Evolutionary conservation across 1,140 invertebrate genomes (phyloP).

Genomic region (Hyles vespertilio): DNA sequence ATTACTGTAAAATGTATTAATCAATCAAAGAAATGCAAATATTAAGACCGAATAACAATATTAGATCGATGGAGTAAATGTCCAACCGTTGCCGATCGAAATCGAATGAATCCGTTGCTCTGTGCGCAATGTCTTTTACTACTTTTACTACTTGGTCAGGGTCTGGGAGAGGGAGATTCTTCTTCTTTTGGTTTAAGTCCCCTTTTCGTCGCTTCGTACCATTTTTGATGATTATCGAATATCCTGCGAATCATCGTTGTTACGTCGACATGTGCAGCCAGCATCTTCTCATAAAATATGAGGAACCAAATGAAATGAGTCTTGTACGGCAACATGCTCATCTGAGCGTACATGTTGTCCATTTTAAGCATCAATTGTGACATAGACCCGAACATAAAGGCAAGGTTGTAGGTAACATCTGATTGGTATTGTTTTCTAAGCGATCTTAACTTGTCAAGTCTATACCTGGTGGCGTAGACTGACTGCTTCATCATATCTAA

Average conservation of each 20-base stretch:
- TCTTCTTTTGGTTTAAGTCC: neutral
- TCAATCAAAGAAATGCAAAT: too few relatives aligned
- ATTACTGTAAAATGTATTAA: too few relatives aligned
- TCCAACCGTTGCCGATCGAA: too few relatives aligned
- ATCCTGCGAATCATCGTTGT: constrained; percentile 22
- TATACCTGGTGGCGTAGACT: constrained; percentile 31
- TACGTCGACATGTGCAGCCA: constrained; percentile 28
- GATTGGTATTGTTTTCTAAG: constrained; percentile 21
- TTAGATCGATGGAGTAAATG: too few relatives aligned
- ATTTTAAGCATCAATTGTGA: constrained; percentile 36
- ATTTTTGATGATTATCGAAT: constrained; percentile 15
- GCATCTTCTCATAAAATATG: constrained; percentile 34
- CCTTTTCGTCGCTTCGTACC: neutral
- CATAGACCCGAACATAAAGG: constrained; percentile 29
- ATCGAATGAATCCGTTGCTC: too few relatives aligned
- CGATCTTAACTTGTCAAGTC: constrained; percentile 22
- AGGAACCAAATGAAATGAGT: constrained; percentile 32
- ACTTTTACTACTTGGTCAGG: too few relatives aligned
- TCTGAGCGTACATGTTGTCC: constrained; percentile 25
- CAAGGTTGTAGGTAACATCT: constrained; percentile 26
- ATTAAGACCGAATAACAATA: too few relatives aligned
- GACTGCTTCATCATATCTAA: constrained; percentile 43
- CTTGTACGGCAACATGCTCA: constrained; percentile 14
- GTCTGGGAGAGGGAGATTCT: neutral
- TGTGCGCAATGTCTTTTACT: too few relatives aligned